phyloP scores from a whole-genome alignment of 2,888 invertebrate species.

The Drosophila yooni region DNA sequence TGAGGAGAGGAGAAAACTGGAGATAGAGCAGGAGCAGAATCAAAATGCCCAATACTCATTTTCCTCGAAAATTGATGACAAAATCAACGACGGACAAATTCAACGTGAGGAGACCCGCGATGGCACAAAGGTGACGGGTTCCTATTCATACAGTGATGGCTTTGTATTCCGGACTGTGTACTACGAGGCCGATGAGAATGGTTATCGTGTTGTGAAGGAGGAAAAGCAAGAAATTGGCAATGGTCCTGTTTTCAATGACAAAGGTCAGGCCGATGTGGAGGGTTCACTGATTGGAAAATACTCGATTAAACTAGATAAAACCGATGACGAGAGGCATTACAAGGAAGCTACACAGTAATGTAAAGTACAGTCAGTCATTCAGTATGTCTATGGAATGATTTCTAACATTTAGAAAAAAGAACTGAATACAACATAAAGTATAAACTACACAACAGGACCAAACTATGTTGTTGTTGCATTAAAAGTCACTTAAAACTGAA shows the following conservation, averaged over 20 bases:
- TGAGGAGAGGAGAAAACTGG: conserved; percentile 59
- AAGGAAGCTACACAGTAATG: conserved; percentile 66
- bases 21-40: conserved; percentile 77
- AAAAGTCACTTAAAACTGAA: conserved; percentile 41
- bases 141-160: conserved; percentile 88
- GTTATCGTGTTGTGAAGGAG: conserved; percentile 87
- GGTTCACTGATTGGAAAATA: conserved; percentile 85
- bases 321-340: conserved; percentile 83
- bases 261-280: conserved; percentile 85
- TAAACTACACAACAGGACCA: conserved; percentile 18
- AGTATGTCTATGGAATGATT: conserved; percentile 47
- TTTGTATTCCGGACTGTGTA: conserved; percentile 86
- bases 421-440: conserved; percentile 72
- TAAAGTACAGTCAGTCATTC: conserved; percentile 15
- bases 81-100: conserved; percentile 85
- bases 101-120: conserved; percentile 84
- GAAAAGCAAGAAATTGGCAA: conserved; percentile 85
- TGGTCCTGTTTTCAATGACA: conserved; percentile 85
- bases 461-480: conserved; percentile 40
- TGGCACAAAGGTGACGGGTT: conserved; percentile 85
- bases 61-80: conserved; percentile 84
- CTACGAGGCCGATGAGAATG: conserved; percentile 88
- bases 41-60: conserved; percentile 86
- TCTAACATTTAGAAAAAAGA: conserved; percentile 83
- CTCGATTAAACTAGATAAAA: conserved; percentile 84